phyloP scores from a whole-genome alignment of 1,140 invertebrate genomes.

The Drosophila elegans region DNA sequence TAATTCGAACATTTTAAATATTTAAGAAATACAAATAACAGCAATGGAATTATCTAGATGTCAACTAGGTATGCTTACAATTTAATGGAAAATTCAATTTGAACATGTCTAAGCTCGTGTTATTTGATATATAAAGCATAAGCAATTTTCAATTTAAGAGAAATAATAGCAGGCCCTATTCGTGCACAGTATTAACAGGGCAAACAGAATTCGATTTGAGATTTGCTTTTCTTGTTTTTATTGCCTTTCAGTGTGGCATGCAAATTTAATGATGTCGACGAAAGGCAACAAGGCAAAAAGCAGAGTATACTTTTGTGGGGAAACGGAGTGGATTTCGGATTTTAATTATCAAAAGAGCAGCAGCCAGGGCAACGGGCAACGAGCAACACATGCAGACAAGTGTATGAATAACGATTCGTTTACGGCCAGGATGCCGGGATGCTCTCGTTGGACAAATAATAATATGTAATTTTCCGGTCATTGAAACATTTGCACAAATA shows the following conservation, averaged over 20 bases:
- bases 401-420: constrained; percentile 68
- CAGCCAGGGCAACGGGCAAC: constrained; percentile 3
- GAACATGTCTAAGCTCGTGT: too few species aligned
- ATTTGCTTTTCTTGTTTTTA: constrained; percentile 11
- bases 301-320: constrained; percentile 54
- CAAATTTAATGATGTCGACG: constrained; percentile 67
- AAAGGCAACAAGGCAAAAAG: constrained; percentile 32
- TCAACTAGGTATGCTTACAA: too few species aligned
- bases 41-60: too few species aligned
- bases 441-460: constrained; percentile 70
- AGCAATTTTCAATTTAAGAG: not conserved
- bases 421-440: constrained; percentile 20
- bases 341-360: constrained; percentile 68
- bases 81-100: too few species aligned
- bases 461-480: constrained; percentile 80
- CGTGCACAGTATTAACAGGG: constrained; percentile 3
- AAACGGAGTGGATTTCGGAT: constrained; percentile 29
- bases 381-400: constrained; percentile 32
- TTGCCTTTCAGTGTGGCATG: constrained; percentile 21
- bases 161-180: not conserved
- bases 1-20: too few species aligned
- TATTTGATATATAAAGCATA: too few species aligned
- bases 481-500: constrained; percentile 78
- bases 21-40: too few species aligned
- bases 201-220: constrained; percentile 5